phyloP scores from a whole-genome alignment of 2,797 vertebrate genomes.

The Microhierax caerulescens region DNA sequence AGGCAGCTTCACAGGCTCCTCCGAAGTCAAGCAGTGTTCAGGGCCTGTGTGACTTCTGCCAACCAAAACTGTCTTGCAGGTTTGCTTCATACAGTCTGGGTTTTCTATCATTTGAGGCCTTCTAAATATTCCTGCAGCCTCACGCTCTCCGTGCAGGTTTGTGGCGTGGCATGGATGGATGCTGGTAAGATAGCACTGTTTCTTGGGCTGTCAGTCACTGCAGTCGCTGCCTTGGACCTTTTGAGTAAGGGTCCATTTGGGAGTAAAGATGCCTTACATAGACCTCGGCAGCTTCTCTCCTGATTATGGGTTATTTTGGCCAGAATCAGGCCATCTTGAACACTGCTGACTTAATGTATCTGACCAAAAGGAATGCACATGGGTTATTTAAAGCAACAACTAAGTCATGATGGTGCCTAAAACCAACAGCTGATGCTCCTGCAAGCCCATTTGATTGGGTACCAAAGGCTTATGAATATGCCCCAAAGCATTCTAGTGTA shows the following conservation, averaged over 20 bases:
- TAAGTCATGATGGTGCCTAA: background rate
- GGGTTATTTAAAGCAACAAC: background rate
- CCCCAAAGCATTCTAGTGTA: background rate
- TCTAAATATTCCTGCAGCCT: background rate
- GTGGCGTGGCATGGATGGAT: fast-evolving
- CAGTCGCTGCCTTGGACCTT: background rate
- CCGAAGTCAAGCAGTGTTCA: background rate
- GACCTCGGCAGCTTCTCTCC: background rate
- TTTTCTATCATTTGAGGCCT: background rate
- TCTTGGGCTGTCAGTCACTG: background rate
- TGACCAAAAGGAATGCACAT: background rate
- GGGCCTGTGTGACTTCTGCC: background rate
- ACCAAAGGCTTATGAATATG: background rate
- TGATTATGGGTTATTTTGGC: background rate
- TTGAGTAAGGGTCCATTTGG: background rate
- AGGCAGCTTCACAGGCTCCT: background rate
- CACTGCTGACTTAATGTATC: background rate
- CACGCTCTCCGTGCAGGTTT: fast-evolving
- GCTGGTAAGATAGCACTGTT: background rate
- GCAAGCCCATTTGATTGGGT: background rate
- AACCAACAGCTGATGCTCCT: background rate
- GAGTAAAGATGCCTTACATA: background rate
- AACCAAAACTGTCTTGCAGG: background rate
- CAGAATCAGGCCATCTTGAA: background rate
- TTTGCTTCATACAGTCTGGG: background rate